Percentiles rank a stretch among this genome's conserved stretches.
These are phyloP conservation scores for Ochropleura leucogaster DNA, from an alignment of 2,888 invertebrate species.

Conservation along the genomic window DNA sequence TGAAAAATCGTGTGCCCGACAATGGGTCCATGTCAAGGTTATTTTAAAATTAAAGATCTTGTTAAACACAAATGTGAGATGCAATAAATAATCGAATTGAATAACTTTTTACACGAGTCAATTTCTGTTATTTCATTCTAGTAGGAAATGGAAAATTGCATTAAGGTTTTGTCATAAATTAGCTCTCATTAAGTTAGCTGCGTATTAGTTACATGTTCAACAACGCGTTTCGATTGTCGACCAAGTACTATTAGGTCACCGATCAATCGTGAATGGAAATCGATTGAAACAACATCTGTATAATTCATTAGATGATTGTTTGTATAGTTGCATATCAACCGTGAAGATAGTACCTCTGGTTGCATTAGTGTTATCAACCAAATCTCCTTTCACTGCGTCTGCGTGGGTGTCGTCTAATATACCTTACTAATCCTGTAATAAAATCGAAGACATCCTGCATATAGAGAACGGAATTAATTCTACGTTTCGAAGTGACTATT, in stretches of 20 bases:
- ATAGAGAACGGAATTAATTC: slow-evolving; percentile 61
- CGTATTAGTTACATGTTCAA: not conserved
- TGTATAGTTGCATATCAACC: slow-evolving; percentile 36
- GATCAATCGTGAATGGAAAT: slow-evolving; percentile 45
- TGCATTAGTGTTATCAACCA: slow-evolving; percentile 52
- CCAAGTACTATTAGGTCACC: slow-evolving; percentile 30
- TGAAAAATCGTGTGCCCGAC: too few species aligned
- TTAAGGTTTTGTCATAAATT: slow-evolving; percentile 1
- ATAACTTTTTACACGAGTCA: slow-evolving; percentile 10
- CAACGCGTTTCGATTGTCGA: slow-evolving; percentile 27
- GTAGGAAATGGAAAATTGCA: not conserved
- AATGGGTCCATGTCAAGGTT: too few species aligned
- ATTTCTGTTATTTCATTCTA: slow-evolving; percentile 4
- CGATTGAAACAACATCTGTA: slow-evolving; percentile 48
- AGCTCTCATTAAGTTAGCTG: slow-evolving; percentile 7
- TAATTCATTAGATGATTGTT: slow-evolving; percentile 49
- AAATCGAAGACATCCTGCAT: slow-evolving; percentile 55
- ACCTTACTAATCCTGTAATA: slow-evolving; percentile 56
- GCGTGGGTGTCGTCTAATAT: slow-evolving; percentile 69
- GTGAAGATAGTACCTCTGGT: slow-evolving; percentile 39
- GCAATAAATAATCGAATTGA: too few species aligned
- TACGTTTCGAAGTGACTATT: slow-evolving; percentile 45
- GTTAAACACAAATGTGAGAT: too few species aligned
- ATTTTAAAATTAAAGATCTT: too few species aligned
- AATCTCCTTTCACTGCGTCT: slow-evolving; percentile 46